Percentiles rank a stretch among this genome's conserved stretches.
phyloP scores from a whole-genome alignment of 2,797 vertebrate species.

The Gymnoscopelus braueri region DNA sequence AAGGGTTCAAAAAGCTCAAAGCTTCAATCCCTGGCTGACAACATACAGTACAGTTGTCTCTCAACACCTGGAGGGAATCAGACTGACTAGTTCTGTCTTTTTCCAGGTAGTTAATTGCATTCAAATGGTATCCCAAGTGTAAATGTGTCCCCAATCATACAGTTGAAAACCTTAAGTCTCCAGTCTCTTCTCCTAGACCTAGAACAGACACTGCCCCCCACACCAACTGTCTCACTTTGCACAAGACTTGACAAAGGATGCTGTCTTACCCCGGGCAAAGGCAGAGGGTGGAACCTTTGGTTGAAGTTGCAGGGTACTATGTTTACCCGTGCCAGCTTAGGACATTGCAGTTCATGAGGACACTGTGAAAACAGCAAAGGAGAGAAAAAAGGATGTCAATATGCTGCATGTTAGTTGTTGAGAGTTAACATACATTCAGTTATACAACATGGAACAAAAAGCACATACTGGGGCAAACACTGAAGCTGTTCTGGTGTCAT shows the following conservation, averaged over 20 bases:
- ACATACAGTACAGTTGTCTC: no score
- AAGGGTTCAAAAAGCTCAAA: no score
- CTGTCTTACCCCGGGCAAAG: constrained; percentile 77
- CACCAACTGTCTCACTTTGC: no score
- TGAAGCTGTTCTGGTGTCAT: constrained; percentile 76
- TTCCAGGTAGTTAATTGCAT: no score
- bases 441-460: not conserved
- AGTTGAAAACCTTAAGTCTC: no score
- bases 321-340: constrained; percentile 73
- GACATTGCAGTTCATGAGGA: constrained; percentile 85
- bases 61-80: no score
- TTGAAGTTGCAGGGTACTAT: constrained; percentile 86
- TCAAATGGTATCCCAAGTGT: no score
- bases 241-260: not conserved
- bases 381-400: not conserved
- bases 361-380: constrained; percentile 74
- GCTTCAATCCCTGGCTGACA: no score
- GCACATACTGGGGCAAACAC: constrained; percentile 87
- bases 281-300: constrained; percentile 83
- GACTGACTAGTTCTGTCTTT: no score
- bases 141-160: no score
- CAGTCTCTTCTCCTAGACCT: no score
- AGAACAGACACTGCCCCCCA: no score
- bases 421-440: rapidly evolving
- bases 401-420: not conserved